Evolutionary conservation across 35 echinoderm and acorn worm genomes (phyloP), one percentile per base, ranked within the genome.

Genomic region (Heliocidaris erythrogramma): DNA sequence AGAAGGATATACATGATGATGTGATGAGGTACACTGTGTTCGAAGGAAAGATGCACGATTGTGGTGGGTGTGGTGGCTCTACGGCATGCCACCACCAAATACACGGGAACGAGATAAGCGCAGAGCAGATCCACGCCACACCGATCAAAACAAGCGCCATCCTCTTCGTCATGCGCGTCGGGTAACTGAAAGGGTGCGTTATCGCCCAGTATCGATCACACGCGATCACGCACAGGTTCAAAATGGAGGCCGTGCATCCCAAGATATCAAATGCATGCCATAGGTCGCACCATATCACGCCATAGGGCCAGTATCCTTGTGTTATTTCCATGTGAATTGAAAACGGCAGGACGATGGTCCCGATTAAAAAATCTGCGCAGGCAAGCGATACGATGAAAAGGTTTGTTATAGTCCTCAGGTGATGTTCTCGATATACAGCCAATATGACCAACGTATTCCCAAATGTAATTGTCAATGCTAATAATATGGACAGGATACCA

Each of bases 231-330:
- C 97, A 98, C 5, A 98, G 61, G 71, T 98, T 97, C 32, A 93
- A 97, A 42, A 98, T 98, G 17, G 97, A 98, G 17, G 97, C 96
- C 8, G 97, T 98, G 71, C 97, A 97, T 71, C 97, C 92, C 47
- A 98, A 52, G 7, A 98, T 96, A 53, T 98, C 97, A 65, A 98
- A 96, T 3, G 96, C 96, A 53, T 97, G 95, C 95, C 96, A 98
- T 14, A 98, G 86, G 32, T 97, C 96, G 48, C 97, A 98, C 93
- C 95, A 97, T 2, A 93, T 90, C 12, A 61, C 56, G 14, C 97
- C 96, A 48, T 96, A 96, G 49, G 95, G 92, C 97, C 97, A 98
- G 53, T 96, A 90, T 24, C 95, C 95, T 29, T 69, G 86, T 7
- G 96, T 93, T 32, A 98, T 47, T 14, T 95, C 89, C 94, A 94